Conservation (phyloP, 2,888 invertebrate genomes). For the Branchellion lobata region DNA sequence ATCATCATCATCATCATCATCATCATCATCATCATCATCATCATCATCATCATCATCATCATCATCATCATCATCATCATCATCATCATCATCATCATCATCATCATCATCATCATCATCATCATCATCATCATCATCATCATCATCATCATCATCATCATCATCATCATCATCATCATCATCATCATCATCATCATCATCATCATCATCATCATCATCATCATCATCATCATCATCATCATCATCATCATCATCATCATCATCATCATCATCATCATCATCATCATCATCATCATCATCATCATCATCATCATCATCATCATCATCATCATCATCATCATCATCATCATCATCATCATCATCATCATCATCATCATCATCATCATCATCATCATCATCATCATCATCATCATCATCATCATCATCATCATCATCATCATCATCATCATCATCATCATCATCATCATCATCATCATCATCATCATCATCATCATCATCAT, state of each 20-base stretch:
- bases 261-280: not conserved
- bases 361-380: constrained; percentile 17
- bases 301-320: not conserved
- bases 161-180: constrained; percentile 26
- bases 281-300: too few relatives aligned
- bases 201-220: constrained; percentile 32
- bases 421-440: constrained; percentile 27
- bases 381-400: constrained; percentile 36
- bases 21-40: constrained; percentile 28
- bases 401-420: constrained; percentile 37
- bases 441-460: constrained; percentile 25
- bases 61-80: constrained; percentile 34
- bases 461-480: constrained; percentile 4
- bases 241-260: constrained; percentile 35
- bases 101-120: constrained; percentile 24
- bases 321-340: not conserved
- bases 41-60: not conserved
- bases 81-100: constrained; percentile 19
- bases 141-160: constrained; percentile 11
- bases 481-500: constrained; percentile 13
- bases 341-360: not conserved
- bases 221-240: constrained; percentile 23
- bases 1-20: constrained; percentile 40
- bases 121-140: not conserved
- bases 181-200: constrained; percentile 34